These are phyloP conservation scores for Machaerirhynchus nigripectus DNA, from an alignment of 2,113 vertebrate genomes.

Conservation along the genomic window DNA sequence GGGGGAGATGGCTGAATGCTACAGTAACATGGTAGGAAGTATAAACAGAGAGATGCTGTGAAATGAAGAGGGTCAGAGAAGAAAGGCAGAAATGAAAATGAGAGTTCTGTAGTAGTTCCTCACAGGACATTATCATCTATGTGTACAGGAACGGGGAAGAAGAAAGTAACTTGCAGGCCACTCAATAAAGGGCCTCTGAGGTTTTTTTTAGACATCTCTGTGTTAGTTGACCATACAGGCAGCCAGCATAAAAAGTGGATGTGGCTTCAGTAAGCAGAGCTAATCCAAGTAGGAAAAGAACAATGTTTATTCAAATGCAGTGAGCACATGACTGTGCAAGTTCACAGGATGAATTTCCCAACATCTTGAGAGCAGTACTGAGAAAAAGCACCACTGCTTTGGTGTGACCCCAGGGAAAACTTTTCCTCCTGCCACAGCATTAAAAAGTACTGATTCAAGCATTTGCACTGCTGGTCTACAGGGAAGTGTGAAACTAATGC, in stretches of 20 bases:
- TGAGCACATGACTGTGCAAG: not conserved
- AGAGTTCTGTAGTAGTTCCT: not conserved
- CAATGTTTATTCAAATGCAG: not conserved
- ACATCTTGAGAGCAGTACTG: not conserved
- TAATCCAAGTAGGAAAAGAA: not conserved
- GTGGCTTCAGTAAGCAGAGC: constrained; percentile 13
- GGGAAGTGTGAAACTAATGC: not conserved
- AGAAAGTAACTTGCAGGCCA: not conserved
- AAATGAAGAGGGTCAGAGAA: not conserved
- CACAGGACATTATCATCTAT: not conserved
- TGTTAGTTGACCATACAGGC: not conserved
- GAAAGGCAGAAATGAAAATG: not conserved
- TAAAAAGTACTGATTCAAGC: not conserved
- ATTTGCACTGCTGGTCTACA: not conserved
- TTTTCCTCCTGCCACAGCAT: not conserved
- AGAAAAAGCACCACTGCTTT: not conserved
- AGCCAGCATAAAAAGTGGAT: not conserved
- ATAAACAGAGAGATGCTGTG: not conserved
- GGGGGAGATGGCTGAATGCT: not conserved
- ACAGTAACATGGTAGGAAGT: not conserved
- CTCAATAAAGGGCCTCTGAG: not conserved
- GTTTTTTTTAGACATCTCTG: not conserved
- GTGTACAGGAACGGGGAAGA: not conserved
- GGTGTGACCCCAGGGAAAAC: not conserved
- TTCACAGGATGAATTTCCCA: not conserved